Base-by-base conservation (phyloP, 1,140 invertebrate genomes). In the Brachionus calyciflorus region DNA sequence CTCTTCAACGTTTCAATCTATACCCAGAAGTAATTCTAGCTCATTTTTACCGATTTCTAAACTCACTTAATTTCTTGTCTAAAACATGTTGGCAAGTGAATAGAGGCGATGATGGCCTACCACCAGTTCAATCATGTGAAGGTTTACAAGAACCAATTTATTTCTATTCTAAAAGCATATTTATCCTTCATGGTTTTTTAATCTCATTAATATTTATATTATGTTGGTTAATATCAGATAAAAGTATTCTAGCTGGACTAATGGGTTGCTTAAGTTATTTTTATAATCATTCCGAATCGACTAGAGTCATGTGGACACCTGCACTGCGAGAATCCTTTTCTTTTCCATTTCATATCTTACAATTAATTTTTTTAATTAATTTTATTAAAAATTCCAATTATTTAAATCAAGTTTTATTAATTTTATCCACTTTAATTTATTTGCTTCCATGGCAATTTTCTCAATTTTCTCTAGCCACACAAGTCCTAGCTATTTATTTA, bases 241-340 rank as follows among this genome's bases (percentile, higher is more conserved):
- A 51, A 17, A 44, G 41, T 40, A 73, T 41, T 19, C n/a, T 88
- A 68, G 91, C 91, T 40, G 91, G 91, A 1, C 28, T 91, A 1
- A 78, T 93, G 21, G 85, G 90, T 0, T 88, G 89, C 9, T 60
- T 87, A 0, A 87, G 88, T 17, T 93, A 91, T 82, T 90, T 92
- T 78, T 91, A 89, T 77, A 93, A 93, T 81, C 91, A 93, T 82
- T 88, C 86, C 3, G 91, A 86, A 80, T 87, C 88, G 53, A 93
- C 91, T 0, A 82, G 92, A 41, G 90, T 93, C 1, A 90, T 91
- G 81, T 93, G 92, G 91, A 90, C 91, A 0, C 91, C 91, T 1
- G 91, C 92, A 7, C 84, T 93, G 65, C 83, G 92, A 76, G 92
- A 94, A 84, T 92, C 89, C 79, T 91, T 92, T 82, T 91, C 89